These are phyloP conservation scores for Bujurquina vittata DNA, from an alignment of 2,113 vertebrate species.

Conservation along the genomic window DNA sequence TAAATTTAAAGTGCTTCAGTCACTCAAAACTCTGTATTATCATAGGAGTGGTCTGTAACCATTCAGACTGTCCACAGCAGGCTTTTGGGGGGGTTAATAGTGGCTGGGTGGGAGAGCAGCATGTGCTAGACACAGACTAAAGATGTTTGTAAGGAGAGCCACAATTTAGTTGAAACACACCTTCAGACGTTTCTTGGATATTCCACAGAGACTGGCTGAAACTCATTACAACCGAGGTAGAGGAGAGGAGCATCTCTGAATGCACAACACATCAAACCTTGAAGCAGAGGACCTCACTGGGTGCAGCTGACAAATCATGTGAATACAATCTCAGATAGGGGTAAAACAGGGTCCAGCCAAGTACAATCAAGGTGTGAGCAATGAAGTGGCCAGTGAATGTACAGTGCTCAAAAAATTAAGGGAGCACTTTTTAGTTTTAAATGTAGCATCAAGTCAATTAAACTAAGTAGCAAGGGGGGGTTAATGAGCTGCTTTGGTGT, in stretches of 20 bases:
- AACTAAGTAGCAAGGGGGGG: too few relatives aligned
- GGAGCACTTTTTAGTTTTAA: too few relatives aligned
- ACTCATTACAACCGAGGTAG: neutral
- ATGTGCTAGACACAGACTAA: neutral
- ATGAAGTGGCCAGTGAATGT: neutral
- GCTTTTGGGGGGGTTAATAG: neutral
- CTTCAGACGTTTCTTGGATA: neutral
- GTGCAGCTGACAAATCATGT: neutral
- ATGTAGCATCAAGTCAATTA: too few relatives aligned
- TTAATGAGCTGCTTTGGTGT: too few relatives aligned
- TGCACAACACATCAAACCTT: neutral
- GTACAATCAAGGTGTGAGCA: neutral
- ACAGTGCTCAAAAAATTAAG: neutral
- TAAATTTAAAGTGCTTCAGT: too few relatives aligned
- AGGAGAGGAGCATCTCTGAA: neutral
- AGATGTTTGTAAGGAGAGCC: neutral
- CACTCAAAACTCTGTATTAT: too few relatives aligned
- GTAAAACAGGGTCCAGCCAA: neutral
- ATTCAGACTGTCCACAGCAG: neutral
- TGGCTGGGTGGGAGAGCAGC: neutral
- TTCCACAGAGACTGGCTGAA: neutral
- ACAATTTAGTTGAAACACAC: neutral
- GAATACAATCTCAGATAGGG: neutral
- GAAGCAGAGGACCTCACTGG: neutral
- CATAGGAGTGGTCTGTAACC: neutral